A percentile compares a stretch with the other conserved stretches of the same genome.
phyloP scores from a whole-genome alignment of 2,113 vertebrate genomes.

The Vulpes vulpes region DNA sequence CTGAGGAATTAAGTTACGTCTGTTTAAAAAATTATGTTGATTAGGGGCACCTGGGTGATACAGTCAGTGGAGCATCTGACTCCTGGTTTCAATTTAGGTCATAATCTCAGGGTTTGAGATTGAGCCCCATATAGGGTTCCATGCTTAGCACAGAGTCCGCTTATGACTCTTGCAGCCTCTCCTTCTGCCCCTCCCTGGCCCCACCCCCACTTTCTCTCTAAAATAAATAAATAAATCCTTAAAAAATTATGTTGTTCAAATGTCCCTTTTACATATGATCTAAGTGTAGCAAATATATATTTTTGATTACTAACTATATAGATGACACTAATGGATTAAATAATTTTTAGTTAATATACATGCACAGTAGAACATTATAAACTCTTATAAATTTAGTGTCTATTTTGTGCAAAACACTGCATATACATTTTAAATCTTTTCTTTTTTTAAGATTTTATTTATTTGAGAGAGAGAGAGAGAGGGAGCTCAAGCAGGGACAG shows the following conservation, averaged over 20 bases:
- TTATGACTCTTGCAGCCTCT: background rate
- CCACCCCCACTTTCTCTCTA: background rate
- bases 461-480: too few species aligned
- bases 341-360: background rate
- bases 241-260: background rate
- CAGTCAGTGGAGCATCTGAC: background rate
- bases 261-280: background rate
- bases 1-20: background rate
- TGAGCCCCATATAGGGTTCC: background rate
- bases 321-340: background rate
- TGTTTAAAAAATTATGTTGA: background rate
- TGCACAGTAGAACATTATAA: background rate
- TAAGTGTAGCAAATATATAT: background rate
- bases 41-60: background rate
- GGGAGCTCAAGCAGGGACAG: too few species aligned
- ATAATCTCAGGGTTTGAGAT: background rate
- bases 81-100: background rate
- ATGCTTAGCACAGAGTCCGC: background rate
- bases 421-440: background rate
- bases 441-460: too few species aligned
- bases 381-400: background rate
- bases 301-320: background rate
- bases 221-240: background rate
- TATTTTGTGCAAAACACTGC: background rate
- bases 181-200: background rate